Conservation (phyloP, 2,113 vertebrate genomes). For the Heptranchias perlo region DNA sequence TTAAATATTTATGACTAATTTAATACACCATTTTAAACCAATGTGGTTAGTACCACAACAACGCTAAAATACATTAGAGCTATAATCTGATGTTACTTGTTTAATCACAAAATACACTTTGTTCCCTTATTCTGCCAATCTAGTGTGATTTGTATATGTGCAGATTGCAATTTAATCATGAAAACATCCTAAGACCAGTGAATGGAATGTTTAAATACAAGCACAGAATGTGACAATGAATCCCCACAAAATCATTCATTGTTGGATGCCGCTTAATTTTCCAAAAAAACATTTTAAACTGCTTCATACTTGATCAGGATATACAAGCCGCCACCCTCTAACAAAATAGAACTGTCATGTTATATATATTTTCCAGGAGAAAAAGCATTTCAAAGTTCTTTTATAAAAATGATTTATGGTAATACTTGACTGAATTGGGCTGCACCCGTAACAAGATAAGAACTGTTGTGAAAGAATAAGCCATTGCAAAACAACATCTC, state of each 20-base stretch:
- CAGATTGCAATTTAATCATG: neutral
- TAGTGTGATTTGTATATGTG: neutral
- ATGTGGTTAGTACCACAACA: neutral
- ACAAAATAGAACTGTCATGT: neutral
- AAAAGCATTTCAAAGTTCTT: neutral
- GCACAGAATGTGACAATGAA: neutral
- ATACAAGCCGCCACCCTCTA: neutral
- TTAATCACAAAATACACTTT: neutral
- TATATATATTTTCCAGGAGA: neutral
- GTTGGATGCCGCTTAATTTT: neutral
- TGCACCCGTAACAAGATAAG: neutral
- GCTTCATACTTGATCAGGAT: neutral
- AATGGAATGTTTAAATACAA: neutral
- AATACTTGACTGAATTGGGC: neutral
- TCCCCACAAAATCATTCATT: neutral
- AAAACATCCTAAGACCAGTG: neutral
- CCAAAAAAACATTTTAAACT: neutral
- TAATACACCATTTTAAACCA: no score
- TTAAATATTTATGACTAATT: neutral
- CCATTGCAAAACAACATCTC: neutral
- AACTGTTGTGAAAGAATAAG: neutral
- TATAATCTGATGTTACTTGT: neutral
- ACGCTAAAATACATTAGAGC: neutral
- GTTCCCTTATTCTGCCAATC: neutral
- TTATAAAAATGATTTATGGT: neutral